These are phyloP conservation scores for Cololabis saira DNA, from an alignment of 2,113 vertebrate species.

Conservation along the genomic window DNA sequence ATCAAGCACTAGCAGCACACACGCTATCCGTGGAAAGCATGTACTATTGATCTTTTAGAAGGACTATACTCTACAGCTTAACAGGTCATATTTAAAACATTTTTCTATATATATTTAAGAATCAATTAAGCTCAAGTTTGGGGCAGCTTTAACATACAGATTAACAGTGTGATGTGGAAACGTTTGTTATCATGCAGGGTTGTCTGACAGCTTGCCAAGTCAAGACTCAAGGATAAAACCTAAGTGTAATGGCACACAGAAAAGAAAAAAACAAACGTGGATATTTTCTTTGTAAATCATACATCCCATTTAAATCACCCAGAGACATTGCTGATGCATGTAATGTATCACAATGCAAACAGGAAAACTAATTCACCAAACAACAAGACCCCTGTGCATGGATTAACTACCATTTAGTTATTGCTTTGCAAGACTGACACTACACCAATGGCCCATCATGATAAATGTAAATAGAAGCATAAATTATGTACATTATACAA, in stretches of 20 bases:
- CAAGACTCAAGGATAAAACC: background rate
- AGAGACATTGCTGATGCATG: slow-evolving; percentile 7
- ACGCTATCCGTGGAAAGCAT: slow-evolving; percentile 33
- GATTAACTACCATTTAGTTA: slow-evolving; percentile 26
- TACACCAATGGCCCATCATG: slow-evolving; percentile 47
- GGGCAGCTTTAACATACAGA: slow-evolving; percentile 35
- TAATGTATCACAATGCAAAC: too few relatives aligned
- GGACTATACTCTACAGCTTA: slow-evolving; percentile 13
- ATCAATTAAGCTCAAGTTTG: slow-evolving; percentile 35
- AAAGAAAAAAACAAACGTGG: background rate
- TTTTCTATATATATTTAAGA: slow-evolving; percentile 36
- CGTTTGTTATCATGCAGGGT: slow-evolving; percentile 32
- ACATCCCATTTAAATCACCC: background rate
- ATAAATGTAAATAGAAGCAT: slow-evolving; percentile 43
- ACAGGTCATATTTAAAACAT: slow-evolving; percentile 43
- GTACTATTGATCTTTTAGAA: slow-evolving; percentile 7
- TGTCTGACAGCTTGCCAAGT: slow-evolving; percentile 30
- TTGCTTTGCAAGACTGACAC: slow-evolving; percentile 39
- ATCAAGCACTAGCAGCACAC: slow-evolving; percentile 34
- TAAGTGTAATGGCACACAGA: slow-evolving; percentile 6
- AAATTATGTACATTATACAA: slow-evolving; percentile 46
- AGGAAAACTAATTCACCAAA: slow-evolving; percentile 6
- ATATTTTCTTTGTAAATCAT: background rate
- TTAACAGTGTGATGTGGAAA: slow-evolving; percentile 42
- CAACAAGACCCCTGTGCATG: slow-evolving; percentile 1